Evolutionary conservation across 2,797 vertebrate genomes (phyloP).

Genomic region (Schizopygopsis pylzovi): DNA sequence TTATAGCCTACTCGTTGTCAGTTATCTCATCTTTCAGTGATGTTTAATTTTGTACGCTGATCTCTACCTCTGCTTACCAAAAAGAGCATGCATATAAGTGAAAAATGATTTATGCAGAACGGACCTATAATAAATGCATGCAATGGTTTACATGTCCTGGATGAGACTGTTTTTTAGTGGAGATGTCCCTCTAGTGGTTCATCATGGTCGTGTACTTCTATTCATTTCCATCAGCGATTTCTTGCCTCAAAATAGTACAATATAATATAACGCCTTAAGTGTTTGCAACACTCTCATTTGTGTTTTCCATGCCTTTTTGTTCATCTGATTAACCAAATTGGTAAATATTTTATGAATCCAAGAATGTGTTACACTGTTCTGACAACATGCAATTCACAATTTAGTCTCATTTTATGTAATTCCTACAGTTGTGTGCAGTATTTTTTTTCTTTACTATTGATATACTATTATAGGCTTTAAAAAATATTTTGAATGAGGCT

Average conservation of each 20-base stretch:
- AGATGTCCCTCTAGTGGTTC: slow-evolving; percentile 28
- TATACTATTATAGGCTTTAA: background rate
- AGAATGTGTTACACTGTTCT: background rate
- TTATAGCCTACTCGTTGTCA: background rate
- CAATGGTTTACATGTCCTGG: background rate
- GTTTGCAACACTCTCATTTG: background rate
- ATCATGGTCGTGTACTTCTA: background rate
- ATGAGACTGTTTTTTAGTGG: slow-evolving; percentile 11
- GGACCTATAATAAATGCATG: background rate
- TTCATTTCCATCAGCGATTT: background rate
- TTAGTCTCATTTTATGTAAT: background rate
- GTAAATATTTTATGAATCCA: background rate
- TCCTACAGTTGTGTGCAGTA: background rate
- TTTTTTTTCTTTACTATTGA: background rate
- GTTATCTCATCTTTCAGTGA: background rate
- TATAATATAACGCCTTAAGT: background rate
- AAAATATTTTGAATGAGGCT: background rate
- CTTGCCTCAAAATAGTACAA: background rate
- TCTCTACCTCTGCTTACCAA: background rate
- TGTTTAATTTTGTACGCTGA: background rate
- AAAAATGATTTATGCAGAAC: background rate
- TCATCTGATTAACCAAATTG: background rate
- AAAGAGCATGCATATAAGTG: background rate
- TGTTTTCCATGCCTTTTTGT: background rate
- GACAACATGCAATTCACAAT: background rate